These are phyloP conservation scores for Drosophila setosimentum DNA, from an alignment of 2,888 invertebrate species.

Conservation along the genomic window DNA sequence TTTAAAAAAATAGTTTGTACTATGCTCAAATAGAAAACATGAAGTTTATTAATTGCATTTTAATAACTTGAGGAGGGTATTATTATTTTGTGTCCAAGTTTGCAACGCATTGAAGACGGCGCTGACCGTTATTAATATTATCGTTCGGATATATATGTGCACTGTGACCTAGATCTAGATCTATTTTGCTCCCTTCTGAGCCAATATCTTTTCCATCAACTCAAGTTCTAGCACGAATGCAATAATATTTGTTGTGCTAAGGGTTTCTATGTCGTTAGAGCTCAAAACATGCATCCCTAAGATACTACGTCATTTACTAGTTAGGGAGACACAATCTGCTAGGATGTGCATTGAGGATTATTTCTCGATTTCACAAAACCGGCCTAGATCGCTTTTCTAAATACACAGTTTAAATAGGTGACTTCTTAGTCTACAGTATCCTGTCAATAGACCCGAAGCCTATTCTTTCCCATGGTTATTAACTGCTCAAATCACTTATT, in stretches of 20 bases:
- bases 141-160: background rate
- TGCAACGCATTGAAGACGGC: background rate
- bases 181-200: background rate
- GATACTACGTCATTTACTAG: background rate
- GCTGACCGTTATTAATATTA: background rate
- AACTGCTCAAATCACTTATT: no score
- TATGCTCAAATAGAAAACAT: background rate
- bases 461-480: no score
- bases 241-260: background rate
- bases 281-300: background rate
- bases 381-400: background rate
- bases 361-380: background rate
- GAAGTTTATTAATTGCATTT: background rate
- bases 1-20: background rate
- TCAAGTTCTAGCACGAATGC: background rate
- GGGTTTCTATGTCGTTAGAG: background rate
- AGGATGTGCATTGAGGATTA: background rate
- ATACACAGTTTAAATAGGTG: background rate
- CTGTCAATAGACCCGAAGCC: background rate
- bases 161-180: background rate
- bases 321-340: background rate
- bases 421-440: background rate
- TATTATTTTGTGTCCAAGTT: background rate
- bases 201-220: background rate
- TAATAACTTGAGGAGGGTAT: no score